Conservation (phyloP, 2,797 vertebrate species). For the Pachyuromys duprasi region DNA sequence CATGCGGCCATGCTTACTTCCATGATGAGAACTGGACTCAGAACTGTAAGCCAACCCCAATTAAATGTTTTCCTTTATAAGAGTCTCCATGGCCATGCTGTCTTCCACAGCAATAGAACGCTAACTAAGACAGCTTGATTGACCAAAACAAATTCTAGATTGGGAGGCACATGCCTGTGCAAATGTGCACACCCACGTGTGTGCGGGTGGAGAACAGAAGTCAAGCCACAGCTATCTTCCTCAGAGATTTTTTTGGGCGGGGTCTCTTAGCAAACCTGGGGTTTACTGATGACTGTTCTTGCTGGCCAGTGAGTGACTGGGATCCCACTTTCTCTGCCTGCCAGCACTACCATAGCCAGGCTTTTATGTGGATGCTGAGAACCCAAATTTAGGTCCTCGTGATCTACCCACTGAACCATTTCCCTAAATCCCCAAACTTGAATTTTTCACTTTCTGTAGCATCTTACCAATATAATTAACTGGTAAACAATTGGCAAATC, state of each 20-base stretch:
- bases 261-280: not conserved
- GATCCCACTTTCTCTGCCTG: not conserved
- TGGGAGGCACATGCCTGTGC: not conserved
- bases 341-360: not conserved
- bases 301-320: not conserved
- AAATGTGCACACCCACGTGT: too few species aligned
- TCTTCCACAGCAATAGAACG: not conserved
- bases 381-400: not conserved
- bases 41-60: not conserved
- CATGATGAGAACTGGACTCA: not conserved
- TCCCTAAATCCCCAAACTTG: not conserved
- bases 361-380: not conserved
- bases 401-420: not conserved
- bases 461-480: not conserved
- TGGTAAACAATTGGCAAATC: not conserved
- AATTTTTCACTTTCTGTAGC: not conserved
- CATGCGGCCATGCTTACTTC: not conserved
- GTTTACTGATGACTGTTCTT: not conserved
- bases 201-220: not conserved
- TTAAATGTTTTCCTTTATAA: not conserved
- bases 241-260: not conserved
- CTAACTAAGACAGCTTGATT: not conserved
- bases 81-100: not conserved
- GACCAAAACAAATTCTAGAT: not conserved
- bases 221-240: not conserved